These are phyloP conservation scores for Nibea albiflora DNA, from an alignment of 2,113 vertebrate species.

Conservation along the genomic window DNA sequence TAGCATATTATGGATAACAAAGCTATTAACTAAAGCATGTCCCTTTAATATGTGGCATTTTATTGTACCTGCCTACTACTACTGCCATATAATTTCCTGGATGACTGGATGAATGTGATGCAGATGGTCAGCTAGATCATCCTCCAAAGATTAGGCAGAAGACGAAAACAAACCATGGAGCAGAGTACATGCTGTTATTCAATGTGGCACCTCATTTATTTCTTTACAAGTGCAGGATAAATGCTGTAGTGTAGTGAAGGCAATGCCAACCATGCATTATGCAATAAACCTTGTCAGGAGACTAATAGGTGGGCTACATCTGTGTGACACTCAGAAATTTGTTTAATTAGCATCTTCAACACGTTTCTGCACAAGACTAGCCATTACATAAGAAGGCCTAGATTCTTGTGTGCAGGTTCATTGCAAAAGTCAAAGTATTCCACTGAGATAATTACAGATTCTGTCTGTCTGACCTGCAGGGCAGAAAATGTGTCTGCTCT, in stretches of 20 bases:
- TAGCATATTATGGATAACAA: too few relatives aligned
- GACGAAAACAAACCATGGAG: background rate
- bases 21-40: background rate
- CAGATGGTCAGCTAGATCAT: constrained; percentile 8
- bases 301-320: constrained; percentile 43
- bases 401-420: constrained; percentile 51
- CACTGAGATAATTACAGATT: constrained; percentile 69
- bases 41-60: background rate
- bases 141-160: background rate
- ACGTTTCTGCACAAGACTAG: constrained; percentile 18
- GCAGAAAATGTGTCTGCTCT: constrained; percentile 46
- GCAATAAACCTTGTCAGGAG: constrained; percentile 30
- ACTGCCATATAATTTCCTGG: background rate
- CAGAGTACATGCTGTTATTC: constrained; percentile 4
- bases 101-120: background rate
- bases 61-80: background rate
- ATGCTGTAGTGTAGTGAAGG: background rate
- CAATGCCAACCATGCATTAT: constrained; percentile 7
- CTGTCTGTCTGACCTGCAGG: constrained; percentile 56
- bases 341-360: constrained; percentile 45
- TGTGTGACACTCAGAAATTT: constrained; percentile 29
- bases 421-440: constrained; percentile 58
- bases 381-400: constrained; percentile 38
- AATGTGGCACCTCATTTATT: constrained; percentile 18
- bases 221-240: constrained; percentile 33